Base-by-base conservation (phyloP, 2,113 vertebrate species). In the Mellivora capensis region DNA sequence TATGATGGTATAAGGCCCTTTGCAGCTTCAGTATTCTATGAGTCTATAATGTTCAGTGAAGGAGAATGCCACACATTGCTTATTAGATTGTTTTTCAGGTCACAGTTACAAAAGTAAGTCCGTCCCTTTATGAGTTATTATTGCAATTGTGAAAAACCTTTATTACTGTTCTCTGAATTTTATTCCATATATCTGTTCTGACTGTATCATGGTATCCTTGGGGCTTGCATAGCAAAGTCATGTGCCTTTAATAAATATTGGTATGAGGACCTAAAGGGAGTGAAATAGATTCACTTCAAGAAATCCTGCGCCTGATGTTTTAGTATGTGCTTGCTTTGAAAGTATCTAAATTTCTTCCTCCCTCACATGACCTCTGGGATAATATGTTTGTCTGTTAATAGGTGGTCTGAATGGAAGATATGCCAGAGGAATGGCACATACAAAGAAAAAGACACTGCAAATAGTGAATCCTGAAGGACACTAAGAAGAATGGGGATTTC, bases 21-120 rank as follows among this genome's bases (percentile, higher is more conserved):
- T 62, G 42, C 14, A 29, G 49, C 18, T 62, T 59, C 42, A 23
- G 21, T 57, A 7, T 69, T 47, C 80, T 87, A 25, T 18, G 47
- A 80, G 76, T 47, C 84, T 94, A 13, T 69, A 81, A 87, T 52
- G 17, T 34, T 80, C n/a, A 61, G 6, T 34, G 37, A 94, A 93
- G 49, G 72, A 74, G 31, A 83, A 34, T 42, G 31, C 7, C 84
- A 87, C 61, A 59, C 54, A 49, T 90, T 31, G 27, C 31, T 94
- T 69, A 87, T 80, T 92, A 80, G 76, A 69, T 69, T 52, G 29
- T 49, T 97, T 84, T 59, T 87, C 69, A 90, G 74, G 81, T 84
- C 54, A 17, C 37, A 71, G 47, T 6, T 69, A 87, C 67, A 67
- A 74, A 92, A 90, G 39, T 89, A 87, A 29, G 1, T 21, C 2